Evolutionary conservation across 2,113 vertebrate species (phyloP).

Genomic region (Elgaria multicarinata): DNA sequence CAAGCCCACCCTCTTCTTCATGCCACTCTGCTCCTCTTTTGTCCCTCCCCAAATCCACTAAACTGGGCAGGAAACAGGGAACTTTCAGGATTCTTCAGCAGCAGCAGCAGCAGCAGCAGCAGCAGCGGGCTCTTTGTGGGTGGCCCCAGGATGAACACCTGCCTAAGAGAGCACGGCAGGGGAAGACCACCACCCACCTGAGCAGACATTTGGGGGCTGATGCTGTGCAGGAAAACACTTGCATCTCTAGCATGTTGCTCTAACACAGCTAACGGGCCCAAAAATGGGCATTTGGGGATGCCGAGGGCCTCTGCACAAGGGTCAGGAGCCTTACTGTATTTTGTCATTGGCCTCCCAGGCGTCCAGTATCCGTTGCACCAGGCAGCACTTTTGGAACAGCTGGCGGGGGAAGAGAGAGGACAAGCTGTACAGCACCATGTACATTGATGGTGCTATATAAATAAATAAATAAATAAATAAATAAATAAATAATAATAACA

Average conservation of each 20-base stretch:
- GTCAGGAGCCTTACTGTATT: conserved; percentile 85
- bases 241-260: neutral
- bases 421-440: no score
- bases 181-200: neutral
- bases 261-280: neutral
- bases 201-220: neutral
- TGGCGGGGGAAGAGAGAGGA: conserved; percentile 47
- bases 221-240: neutral
- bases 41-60: no score
- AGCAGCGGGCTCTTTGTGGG: no score
- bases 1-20: neutral
- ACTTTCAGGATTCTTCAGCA: no score
- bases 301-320: rapidly evolving
- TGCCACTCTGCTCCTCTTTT: no score
- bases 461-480: no score
- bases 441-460: no score
- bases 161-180: neutral
- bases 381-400: conserved; percentile 94
- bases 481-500: no score
- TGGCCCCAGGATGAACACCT: no score
- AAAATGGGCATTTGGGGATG: rapidly evolving
- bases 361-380: conserved; percentile 93
- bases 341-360: conserved; percentile 97
- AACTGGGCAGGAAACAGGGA: no score
- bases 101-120: no score